phyloP scores from a whole-genome alignment of 2,113 vertebrate species.

The Panthera uncia region DNA sequence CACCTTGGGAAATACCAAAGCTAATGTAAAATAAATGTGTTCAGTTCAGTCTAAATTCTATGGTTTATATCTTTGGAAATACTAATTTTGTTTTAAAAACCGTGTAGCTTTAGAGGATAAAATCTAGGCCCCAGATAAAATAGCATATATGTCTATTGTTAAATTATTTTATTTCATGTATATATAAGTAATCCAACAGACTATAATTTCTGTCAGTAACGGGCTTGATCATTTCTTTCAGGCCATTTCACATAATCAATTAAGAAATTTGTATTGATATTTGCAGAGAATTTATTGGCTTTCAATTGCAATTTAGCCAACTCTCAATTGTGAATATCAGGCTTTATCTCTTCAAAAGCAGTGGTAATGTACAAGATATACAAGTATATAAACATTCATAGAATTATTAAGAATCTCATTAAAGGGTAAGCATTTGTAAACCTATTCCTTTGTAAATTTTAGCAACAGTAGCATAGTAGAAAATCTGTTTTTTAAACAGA shows the following conservation, averaged over 20 bases:
- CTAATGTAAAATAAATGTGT: conserved; percentile 11
- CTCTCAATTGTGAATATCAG: conserved; percentile 39
- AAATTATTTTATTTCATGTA: conserved; percentile 36
- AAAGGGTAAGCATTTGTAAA: conserved; percentile 21
- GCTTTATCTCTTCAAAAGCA: conserved; percentile 6
- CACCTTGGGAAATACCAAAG: background rate
- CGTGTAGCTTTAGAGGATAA: background rate
- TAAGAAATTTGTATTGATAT: conserved; percentile 12
- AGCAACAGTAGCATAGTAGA: background rate
- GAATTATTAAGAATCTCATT: conserved; percentile 21
- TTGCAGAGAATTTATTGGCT: conserved; percentile 51
- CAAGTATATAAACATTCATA: background rate
- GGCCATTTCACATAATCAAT: conserved; percentile 32
- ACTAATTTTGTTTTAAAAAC: conserved; percentile 48
- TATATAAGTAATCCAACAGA: conserved; percentile 6
- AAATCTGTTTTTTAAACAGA: background rate
- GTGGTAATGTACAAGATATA: conserved; percentile 13
- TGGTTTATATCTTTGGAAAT: background rate
- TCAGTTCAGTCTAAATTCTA: conserved; percentile 2
- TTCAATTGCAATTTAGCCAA: conserved; percentile 58
- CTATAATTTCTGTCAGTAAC: background rate
- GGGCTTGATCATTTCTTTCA: conserved; percentile 41
- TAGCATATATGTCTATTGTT: background rate
- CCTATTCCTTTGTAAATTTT: conserved; percentile 41
- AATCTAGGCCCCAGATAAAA: conserved; percentile 32